Percentiles rank a stretch among this genome's conserved stretches.
phyloP scores from a whole-genome alignment of 2,113 vertebrate species.

The Coryphaenoides rupestris region DNA sequence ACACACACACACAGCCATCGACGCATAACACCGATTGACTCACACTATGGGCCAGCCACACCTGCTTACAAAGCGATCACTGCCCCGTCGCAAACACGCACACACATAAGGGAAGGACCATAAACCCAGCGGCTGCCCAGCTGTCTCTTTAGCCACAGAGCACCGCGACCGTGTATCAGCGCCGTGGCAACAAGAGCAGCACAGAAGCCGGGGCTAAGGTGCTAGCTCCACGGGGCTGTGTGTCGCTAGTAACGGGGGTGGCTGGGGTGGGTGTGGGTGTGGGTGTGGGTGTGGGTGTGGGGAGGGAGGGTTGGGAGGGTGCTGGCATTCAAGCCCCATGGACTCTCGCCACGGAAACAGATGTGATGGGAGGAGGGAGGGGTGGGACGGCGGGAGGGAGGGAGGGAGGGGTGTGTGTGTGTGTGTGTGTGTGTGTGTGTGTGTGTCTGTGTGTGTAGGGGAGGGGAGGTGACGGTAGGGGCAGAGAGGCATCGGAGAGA shows the following conservation, averaged over 20 bases:
- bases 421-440: slow-evolving; percentile 25
- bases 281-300: too few relatives aligned
- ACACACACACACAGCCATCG: slow-evolving; percentile 10
- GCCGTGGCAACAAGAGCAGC: slow-evolving; percentile 55
- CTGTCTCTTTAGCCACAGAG: slow-evolving; percentile 51
- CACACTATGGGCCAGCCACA: too few relatives aligned
- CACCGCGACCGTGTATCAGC: slow-evolving; percentile 31
- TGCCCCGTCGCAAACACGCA: slow-evolving; percentile 16
- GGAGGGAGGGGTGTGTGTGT: neutral
- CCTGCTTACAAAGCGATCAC: neutral
- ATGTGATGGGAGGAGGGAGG: slow-evolving; percentile 54
- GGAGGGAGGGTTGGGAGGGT: too few relatives aligned
- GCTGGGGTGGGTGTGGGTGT: too few relatives aligned
- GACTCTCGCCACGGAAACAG: slow-evolving; percentile 62
- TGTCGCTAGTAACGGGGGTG: slow-evolving; percentile 59
- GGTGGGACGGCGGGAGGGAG: neutral
- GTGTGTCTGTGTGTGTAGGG: too few relatives aligned
- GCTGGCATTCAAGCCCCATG: slow-evolving; percentile 62
- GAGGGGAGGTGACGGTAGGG: too few relatives aligned
- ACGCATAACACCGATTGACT: too few relatives aligned
- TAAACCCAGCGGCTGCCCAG: slow-evolving; percentile 52
- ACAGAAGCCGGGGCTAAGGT: slow-evolving; percentile 55
- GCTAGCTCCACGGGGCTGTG: slow-evolving; percentile 36
- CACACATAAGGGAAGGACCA: slow-evolving; percentile 37
- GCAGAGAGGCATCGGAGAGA: too few relatives aligned